phyloP scores from a whole-genome alignment of 1,140 invertebrate species.

The Delia radicum region DNA sequence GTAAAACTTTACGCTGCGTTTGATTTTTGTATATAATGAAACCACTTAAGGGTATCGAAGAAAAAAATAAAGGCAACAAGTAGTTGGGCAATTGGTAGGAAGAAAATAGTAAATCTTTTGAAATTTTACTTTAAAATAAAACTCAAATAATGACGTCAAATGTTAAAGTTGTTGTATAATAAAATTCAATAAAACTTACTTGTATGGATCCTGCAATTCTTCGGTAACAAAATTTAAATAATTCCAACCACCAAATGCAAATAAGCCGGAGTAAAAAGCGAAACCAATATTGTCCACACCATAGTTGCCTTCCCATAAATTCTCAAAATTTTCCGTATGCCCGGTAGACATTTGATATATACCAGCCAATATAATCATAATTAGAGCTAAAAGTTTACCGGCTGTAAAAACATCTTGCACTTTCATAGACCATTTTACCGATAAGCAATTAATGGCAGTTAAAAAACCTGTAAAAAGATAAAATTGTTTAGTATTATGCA shows the following conservation, averaged over 20 bases:
- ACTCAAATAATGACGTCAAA: background rate
- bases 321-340: slow-evolving; percentile 69
- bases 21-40: slow-evolving; percentile 26
- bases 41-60: slow-evolving; percentile 23
- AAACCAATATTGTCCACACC: slow-evolving; percentile 67
- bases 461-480: slow-evolving; percentile 78
- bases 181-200: slow-evolving; percentile 61
- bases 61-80: background rate
- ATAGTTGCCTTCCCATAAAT: slow-evolving; percentile 70
- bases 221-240: slow-evolving; percentile 93
- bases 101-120: background rate
- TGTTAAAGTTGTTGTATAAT: background rate
- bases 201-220: slow-evolving; percentile 91
- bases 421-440: slow-evolving; percentile 85
- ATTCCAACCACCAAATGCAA: slow-evolving; percentile 96
- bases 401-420: slow-evolving; percentile 89
- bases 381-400: slow-evolving; percentile 82
- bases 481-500: too few species aligned
- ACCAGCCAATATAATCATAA: slow-evolving; percentile 81
- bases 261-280: slow-evolving; percentile 91
- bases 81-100: too few species aligned
- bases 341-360: slow-evolving; percentile 71
- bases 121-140: too few species aligned
- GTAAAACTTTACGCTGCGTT: slow-evolving; percentile 5
- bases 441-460: slow-evolving; percentile 85